phyloP scores from a whole-genome alignment of 2,113 vertebrate species.

The Myotis lucifugus region DNA sequence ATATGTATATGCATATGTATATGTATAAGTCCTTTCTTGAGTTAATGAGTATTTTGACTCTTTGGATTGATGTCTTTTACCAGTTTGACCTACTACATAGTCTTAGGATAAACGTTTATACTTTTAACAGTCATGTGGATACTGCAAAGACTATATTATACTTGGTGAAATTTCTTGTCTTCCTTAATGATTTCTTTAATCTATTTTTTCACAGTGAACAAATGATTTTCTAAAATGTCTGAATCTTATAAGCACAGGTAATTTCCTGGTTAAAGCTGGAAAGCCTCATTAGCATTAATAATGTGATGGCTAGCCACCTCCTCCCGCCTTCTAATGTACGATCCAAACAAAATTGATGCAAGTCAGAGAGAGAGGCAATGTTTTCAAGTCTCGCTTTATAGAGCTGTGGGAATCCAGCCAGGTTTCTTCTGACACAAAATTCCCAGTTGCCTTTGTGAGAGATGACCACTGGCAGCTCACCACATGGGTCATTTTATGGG shows the following conservation, averaged over 20 bases:
- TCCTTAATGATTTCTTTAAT: conserved; percentile 79
- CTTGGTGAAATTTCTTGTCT: conserved; percentile 70
- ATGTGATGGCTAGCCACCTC: conserved; percentile 82
- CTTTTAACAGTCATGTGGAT: conserved; percentile 78
- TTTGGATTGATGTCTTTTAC: background rate
- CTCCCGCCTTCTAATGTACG: conserved; percentile 86
- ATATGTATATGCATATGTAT: too few species aligned
- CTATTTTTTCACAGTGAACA: conserved; percentile 71
- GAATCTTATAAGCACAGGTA: conserved; percentile 82
- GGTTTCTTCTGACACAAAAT: conserved; percentile 80
- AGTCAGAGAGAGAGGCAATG: conserved; percentile 79
- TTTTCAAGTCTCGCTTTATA: conserved; percentile 68
- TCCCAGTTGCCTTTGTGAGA: conserved; percentile 85
- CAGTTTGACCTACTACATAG: background rate
- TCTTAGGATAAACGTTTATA: conserved; percentile 78
- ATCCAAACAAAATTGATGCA: conserved; percentile 83
- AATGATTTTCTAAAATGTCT: conserved; percentile 78
- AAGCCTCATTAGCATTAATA: conserved; percentile 67
- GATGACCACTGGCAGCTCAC: conserved; percentile 86
- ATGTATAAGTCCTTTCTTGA: background rate
- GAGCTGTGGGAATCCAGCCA: conserved; percentile 85
- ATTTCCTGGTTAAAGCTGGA: conserved; percentile 80
- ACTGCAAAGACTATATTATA: background rate
- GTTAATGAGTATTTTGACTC: background rate
- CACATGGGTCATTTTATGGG: background rate